Percentiles rank a stretch among this genome's conserved stretches.
Evolutionary conservation across 2,888 invertebrate genomes (phyloP).

Genomic region (Coronaproctus castanopsis): DNA sequence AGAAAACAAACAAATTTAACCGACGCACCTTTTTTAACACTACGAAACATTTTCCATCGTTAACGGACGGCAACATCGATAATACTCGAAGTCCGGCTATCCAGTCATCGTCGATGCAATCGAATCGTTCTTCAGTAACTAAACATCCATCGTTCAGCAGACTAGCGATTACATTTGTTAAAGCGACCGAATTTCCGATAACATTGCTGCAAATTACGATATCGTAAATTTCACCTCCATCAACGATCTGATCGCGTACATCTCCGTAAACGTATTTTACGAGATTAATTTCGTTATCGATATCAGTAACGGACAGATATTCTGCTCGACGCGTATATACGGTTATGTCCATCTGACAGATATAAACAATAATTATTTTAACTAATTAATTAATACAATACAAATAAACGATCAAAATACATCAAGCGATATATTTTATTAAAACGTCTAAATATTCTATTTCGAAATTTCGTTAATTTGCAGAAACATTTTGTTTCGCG

Average conservation of each 20-base stretch:
- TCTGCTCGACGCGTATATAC: slow-evolving; percentile 10
- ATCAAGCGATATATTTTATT: no score
- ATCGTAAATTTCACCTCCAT: no score
- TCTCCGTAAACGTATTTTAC: slow-evolving; percentile 44
- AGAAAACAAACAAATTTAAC: no score
- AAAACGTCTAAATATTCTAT: no score
- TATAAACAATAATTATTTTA: not conserved
- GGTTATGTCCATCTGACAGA: slow-evolving; percentile 11
- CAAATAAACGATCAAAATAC: no score
- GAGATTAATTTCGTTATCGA: not conserved
- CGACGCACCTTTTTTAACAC: slow-evolving; percentile 9
- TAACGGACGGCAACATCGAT: slow-evolving; percentile 40
- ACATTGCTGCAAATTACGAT: slow-evolving; percentile 46
- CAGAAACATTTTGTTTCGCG: no score
- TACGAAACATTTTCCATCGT: slow-evolving; percentile 26
- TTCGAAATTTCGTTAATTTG: no score
- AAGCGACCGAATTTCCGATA: slow-evolving; percentile 31
- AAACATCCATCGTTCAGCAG: slow-evolving; percentile 48
- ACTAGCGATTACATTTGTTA: slow-evolving; percentile 38
- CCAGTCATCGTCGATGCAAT: slow-evolving; percentile 21
- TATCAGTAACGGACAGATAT: not conserved
- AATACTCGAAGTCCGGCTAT: slow-evolving; percentile 33
- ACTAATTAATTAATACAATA: no score
- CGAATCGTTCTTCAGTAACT: slow-evolving; percentile 45
- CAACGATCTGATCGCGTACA: slow-evolving; percentile 34